phyloP scores from a whole-genome alignment of 1,140 invertebrate genomes.

The Drosophila subobscura region DNA sequence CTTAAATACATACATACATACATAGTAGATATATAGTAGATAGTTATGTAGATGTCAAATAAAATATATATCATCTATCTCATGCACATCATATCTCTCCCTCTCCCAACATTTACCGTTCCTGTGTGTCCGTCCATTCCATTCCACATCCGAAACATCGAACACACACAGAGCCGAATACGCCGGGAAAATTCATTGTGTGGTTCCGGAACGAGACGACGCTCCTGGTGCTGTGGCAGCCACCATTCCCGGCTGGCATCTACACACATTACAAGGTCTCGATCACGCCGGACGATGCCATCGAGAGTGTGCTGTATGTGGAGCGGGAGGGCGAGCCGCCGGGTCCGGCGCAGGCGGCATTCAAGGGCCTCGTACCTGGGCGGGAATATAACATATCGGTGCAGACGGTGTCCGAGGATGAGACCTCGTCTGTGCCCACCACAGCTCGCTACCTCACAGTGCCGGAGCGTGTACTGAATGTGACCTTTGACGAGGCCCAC shows the following conservation, averaged over 20 bases:
- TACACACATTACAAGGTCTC: constrained; percentile 96
- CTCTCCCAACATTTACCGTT: not conserved
- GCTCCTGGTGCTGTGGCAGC: constrained; percentile 96
- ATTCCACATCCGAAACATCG: not conserved
- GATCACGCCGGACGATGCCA: constrained; percentile 94
- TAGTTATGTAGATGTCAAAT: too few species aligned
- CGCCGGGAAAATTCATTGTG: constrained; percentile 97
- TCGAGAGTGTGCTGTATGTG: constrained; percentile 93
- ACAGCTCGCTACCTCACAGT: constrained; percentile 96
- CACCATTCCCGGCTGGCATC: constrained; percentile 95
- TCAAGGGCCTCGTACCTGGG: constrained; percentile 95
- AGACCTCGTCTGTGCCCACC: constrained; percentile 94
- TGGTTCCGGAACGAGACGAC: constrained; percentile 98
- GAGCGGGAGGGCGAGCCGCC: constrained; percentile 97
- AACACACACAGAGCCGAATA: constrained; percentile 91
- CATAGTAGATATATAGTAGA: too few species aligned
- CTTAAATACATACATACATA: too few species aligned
- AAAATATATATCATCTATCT: too few species aligned
- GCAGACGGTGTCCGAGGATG: constrained; percentile 93
- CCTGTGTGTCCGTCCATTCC: too few species aligned
- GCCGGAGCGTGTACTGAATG: constrained; percentile 92
- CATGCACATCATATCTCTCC: too few species aligned
- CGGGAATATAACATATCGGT: constrained; percentile 80
- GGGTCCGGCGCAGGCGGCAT: constrained; percentile 95
- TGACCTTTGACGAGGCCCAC: constrained; percentile 89